These are phyloP conservation scores for Uria aalge DNA, from an alignment of 2,113 vertebrate species.

Conservation along the genomic window DNA sequence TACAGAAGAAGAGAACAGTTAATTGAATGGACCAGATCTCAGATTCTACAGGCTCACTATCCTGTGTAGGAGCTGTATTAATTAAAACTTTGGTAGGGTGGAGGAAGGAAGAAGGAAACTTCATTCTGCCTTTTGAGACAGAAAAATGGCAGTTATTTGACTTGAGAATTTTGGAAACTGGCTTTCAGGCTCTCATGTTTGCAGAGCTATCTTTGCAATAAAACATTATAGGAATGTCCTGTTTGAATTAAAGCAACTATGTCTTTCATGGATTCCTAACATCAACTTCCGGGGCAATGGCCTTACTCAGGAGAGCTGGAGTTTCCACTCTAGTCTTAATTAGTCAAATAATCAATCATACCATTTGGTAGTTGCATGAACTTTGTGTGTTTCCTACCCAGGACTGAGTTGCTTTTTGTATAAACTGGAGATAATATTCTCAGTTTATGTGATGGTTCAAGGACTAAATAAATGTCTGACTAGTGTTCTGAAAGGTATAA, in stretches of 20 bases:
- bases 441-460: background rate
- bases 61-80: background rate
- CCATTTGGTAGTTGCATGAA: background rate
- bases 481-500: background rate
- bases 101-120: background rate
- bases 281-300: background rate
- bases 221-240: fast-evolving
- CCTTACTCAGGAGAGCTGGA: background rate
- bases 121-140: background rate
- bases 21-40: background rate
- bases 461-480: background rate
- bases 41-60: background rate
- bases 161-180: background rate
- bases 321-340: background rate
- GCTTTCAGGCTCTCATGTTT: background rate
- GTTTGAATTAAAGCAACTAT: background rate
- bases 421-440: background rate
- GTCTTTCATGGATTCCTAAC: background rate
- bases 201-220: background rate
- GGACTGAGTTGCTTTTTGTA: background rate
- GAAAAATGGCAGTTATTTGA: background rate
- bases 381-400: background rate
- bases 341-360: background rate
- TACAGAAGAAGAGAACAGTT: background rate
- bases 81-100: background rate